phyloP scores from a whole-genome alignment of 2,888 invertebrate species.

The Sussaba pulchella region DNA sequence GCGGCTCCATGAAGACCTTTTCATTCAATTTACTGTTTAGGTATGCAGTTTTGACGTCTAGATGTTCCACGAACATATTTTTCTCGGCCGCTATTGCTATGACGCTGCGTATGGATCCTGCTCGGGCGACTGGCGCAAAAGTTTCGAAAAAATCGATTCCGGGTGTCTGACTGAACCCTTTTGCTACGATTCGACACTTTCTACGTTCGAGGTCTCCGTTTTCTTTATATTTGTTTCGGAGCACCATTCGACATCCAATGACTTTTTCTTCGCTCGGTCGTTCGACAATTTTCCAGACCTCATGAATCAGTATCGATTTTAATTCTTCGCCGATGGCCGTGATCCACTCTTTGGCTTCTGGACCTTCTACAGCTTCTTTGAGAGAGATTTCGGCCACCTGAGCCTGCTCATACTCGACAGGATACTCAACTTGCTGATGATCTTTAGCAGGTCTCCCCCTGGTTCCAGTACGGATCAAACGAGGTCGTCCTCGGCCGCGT shows the following conservation, averaged over 20 bases:
- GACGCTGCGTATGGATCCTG: constrained; percentile 55
- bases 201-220: constrained; percentile 40
- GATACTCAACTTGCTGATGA: constrained; percentile 3
- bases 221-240: constrained; percentile 39
- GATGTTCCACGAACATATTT: constrained; percentile 60
- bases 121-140: constrained; percentile 40
- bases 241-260: constrained; percentile 50
- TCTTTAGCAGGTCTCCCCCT: constrained; percentile 48
- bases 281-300: constrained; percentile 55
- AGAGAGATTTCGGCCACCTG: constrained; percentile 27
- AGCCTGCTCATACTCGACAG: background rate
- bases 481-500: constrained; percentile 37
- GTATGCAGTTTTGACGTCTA: constrained; percentile 66
- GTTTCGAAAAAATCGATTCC: constrained; percentile 53
- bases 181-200: constrained; percentile 58
- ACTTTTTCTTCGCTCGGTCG: constrained; percentile 40
- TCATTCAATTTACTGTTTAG: constrained; percentile 64
- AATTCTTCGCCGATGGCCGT: constrained; percentile 54
- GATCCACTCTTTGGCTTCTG: constrained; percentile 51
- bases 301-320: constrained; percentile 53
- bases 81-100: constrained; percentile 53
- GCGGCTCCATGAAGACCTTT: constrained; percentile 61
- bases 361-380: constrained; percentile 33
- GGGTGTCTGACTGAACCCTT: constrained; percentile 48
- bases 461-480: constrained; percentile 18